These are phyloP conservation scores for Cotesia typhae DNA, from an alignment of 1,140 invertebrate genomes.

Conservation along the genomic window DNA sequence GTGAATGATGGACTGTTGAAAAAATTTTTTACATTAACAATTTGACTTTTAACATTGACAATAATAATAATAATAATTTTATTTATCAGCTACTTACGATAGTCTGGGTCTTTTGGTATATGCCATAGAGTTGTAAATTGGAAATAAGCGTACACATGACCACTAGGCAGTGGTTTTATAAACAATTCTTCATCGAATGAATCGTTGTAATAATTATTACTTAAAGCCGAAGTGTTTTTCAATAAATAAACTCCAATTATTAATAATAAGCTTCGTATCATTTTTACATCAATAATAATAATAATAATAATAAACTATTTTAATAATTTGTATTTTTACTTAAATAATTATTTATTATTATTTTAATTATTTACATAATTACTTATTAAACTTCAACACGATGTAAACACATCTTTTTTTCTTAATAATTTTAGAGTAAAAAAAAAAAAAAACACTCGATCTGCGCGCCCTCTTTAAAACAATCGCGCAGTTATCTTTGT, in stretches of 20 bases:
- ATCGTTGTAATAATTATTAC: slow-evolving; percentile 71
- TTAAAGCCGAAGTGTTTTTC: slow-evolving; percentile 15
- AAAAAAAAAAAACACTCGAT: no score
- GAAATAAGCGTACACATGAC: slow-evolving; percentile 85
- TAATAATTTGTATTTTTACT: no score
- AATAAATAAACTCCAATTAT: slow-evolving; percentile 20
- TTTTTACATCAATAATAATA: not conserved
- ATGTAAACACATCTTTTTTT: no score
- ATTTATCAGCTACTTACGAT: slow-evolving; percentile 66
- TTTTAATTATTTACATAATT: no score
- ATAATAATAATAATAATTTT: not conserved
- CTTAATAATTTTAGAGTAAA: no score
- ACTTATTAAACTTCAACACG: no score
- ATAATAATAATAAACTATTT: no score
- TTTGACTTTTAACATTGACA: not conserved
- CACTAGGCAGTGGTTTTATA: slow-evolving; percentile 78
- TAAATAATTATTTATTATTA: no score
- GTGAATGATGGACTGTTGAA: slow-evolving; percentile 77
- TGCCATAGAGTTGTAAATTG: slow-evolving; percentile 86
- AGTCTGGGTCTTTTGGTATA: slow-evolving; percentile 61
- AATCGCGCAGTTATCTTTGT: no score
- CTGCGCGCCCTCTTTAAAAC: no score
- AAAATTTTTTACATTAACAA: not conserved
- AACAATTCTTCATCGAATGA: slow-evolving; percentile 82
- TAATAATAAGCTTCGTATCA: not conserved